Base-by-base conservation (phyloP, 2,113 vertebrate genomes). In the Pan paniscus region DNA sequence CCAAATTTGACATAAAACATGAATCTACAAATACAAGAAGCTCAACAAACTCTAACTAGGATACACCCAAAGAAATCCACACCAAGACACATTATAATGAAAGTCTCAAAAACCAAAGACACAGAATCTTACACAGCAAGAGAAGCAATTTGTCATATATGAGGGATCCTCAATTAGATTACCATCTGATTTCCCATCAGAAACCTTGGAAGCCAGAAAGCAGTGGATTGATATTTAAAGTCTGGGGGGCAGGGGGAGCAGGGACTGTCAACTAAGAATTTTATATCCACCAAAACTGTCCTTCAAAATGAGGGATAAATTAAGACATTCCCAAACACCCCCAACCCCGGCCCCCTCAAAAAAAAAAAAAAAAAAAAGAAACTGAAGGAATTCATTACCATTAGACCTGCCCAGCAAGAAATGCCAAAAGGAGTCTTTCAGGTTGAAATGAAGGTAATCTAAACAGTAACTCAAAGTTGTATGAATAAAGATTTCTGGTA, bases 71-170 rank as follows among this genome's bases (percentile, higher is more conserved):
- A 78, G 72, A 40, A 12, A 30, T 40, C 35, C 70, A 75, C 16
- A 73, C 64, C 52, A 92, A 86, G 64, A 86, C 61, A 72, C 9
- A 35, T 68, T 57, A 57, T 80, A 75, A 68, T 35, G 9, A 55
- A 52, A 64, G 35, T 83, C 68, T 50, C 89, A 30, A 89, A 83
- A 73, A 25, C 25, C 20, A 59, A 90, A 80, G 30, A 32, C 43
- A 61, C 32, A 85, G 50, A 92, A 72, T 86, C 35, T 52, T 73
- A 78, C 73, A 88, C 43, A 81, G n/a, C n/a, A 92, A 61, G 12
- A 67, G 70, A 88, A 80, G 40, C 52, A 80, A 43, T 43, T 73
- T 68, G 73, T 87, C 52, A 80, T 9, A 32, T 64, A 64, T 17
- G 50, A 30, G 22, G 16, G 43, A 52, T n/a, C 52, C 27, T 78